These are phyloP conservation scores for Planococcus citri DNA, from an alignment of 1,140 invertebrate species.

Conservation along the genomic window DNA sequence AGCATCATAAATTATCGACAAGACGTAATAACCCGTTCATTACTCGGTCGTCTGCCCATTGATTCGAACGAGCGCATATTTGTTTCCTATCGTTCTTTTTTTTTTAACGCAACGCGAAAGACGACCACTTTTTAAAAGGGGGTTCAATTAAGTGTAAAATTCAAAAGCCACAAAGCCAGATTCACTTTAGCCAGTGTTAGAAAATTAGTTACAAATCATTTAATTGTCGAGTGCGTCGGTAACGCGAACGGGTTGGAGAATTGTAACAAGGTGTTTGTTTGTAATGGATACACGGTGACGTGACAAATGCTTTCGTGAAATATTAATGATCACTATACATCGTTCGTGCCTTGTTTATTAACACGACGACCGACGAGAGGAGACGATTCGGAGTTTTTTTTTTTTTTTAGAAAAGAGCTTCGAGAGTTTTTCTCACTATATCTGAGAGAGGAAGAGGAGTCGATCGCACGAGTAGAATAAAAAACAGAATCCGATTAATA, in stretches of 20 bases:
- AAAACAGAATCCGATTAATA: background rate
- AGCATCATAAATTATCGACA: slow-evolving; percentile 1
- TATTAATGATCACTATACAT: background rate
- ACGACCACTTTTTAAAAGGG: background rate
- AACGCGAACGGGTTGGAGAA: background rate
- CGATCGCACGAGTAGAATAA: background rate
- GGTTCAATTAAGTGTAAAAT: slow-evolving; percentile 18
- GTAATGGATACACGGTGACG: background rate
- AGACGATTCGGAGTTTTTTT: too few species aligned
- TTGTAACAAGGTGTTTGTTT: background rate
- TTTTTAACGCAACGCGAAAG: background rate
- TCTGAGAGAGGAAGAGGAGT: too few species aligned
- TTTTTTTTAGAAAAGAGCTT: background rate
- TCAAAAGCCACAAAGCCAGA: slow-evolving; percentile 15
- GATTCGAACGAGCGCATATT: background rate
- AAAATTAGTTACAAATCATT: slow-evolving; percentile 15
- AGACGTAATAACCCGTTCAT: background rate
- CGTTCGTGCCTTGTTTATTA: background rate
- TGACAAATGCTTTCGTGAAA: background rate
- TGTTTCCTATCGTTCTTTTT: too few species aligned
- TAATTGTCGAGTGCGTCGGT: background rate
- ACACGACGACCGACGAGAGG: background rate
- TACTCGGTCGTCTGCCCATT: background rate
- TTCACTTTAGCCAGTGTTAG: background rate
- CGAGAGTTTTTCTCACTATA: background rate